Base-by-base conservation (phyloP, 2,888 invertebrate genomes). In the Trypoxylon attenuatum region DNA sequence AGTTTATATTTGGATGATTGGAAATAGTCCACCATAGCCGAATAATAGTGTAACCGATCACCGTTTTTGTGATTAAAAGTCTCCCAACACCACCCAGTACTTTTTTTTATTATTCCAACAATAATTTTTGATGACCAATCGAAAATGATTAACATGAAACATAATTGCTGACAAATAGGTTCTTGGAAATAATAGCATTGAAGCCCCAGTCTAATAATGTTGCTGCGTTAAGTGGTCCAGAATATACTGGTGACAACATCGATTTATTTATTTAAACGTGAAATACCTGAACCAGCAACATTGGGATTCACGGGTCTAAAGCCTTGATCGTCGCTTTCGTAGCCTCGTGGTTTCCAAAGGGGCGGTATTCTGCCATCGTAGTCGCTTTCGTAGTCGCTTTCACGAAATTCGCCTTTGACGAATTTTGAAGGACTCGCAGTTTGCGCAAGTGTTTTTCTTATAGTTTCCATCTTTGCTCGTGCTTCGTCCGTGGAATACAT, bases 381-480 rank as follows among this genome's bases (percentile, higher is more conserved):
- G 68, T 93, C 93, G 79, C 92, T 93, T 86, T 92, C 92, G 80
- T 92, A 92, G 81, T 93, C 93, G 79, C 92, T 93, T 82, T 91
- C 91, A 51, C 89, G 88, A 83, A 91, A 91, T 86, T 92, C 91
- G 71, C 91, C 89, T 84, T 90, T 91, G 16, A 90, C 86, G 83
- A 92, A 93, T 86, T 90, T 92, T 19, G 91, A 91, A 55, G 92
- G 92, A 84, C 90, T 91, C 19, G 90, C 89, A 47, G 90, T 89
- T 22, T 89, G 88, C 33, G 89, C 89, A 16, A 64, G 22, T 1
- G 87, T 83, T 71, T 87, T 88, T 33, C 79, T 82, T 75, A 88
- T 73, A 38, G 73, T 65, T 13, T 78, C 77, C 49, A 76, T 66
- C 58, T 76, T 81, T 68, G 71, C 78, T 41, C 78, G 72, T 72